phyloP scores from a whole-genome alignment of 2,888 invertebrate species.

The Uloborus plumipes region DNA sequence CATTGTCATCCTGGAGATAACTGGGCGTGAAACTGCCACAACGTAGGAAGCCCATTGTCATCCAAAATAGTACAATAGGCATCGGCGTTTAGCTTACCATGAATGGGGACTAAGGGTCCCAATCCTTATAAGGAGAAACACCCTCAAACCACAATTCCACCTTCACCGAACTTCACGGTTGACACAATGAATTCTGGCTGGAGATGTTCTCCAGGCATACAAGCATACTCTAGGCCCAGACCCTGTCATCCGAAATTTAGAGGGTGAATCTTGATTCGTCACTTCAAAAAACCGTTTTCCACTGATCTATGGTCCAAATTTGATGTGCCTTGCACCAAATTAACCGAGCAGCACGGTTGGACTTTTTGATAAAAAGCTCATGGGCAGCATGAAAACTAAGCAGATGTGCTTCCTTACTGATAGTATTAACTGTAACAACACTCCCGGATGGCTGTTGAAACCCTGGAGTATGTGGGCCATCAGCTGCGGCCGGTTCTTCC shows the following conservation, averaged over 20 bases:
- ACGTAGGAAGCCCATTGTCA: slow-evolving; percentile 13
- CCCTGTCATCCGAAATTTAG: neutral
- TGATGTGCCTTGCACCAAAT: neutral
- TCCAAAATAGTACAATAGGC: neutral
- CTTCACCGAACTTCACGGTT: too few species aligned
- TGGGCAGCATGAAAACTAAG: slow-evolving; percentile 2
- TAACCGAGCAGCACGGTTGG: neutral
- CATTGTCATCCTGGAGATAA: too few species aligned
- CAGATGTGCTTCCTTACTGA: slow-evolving; percentile 1
- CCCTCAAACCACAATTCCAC: too few species aligned
- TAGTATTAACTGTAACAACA: neutral
- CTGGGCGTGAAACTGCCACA: too few species aligned
- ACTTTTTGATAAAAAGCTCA: slow-evolving; percentile 2
- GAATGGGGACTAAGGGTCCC: too few species aligned
- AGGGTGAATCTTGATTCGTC: slow-evolving; percentile 8
- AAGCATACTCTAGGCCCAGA: slow-evolving; percentile 19
- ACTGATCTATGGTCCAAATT: neutral
- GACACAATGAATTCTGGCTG: neutral
- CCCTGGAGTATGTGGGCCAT: neutral
- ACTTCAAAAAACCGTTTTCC: slow-evolving; percentile 5
- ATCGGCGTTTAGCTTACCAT: too few species aligned
- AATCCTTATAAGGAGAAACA: too few species aligned
- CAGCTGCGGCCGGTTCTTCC: neutral
- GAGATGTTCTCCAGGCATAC: neutral
- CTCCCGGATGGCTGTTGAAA: neutral